A percentile compares a stretch with the other conserved stretches of the same genome.
These are phyloP conservation scores for Mylabris phalerata DNA, from an alignment of 1,140 invertebrate genomes.

Conservation along the genomic window DNA sequence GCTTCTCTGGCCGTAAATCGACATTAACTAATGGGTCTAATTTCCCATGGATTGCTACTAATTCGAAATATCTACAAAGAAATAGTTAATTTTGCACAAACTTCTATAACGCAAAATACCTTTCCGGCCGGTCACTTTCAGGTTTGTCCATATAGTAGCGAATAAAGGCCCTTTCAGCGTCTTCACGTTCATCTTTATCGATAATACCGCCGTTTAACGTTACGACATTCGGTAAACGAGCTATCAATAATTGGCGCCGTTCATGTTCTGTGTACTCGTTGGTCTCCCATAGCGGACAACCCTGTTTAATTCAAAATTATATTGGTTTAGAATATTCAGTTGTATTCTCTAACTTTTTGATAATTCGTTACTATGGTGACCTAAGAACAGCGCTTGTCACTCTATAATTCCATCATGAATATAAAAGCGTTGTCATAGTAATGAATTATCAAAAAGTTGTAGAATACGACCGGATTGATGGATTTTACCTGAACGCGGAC, in stretches of 20 bases:
- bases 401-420: too few species aligned
- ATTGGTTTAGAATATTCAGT: neutral
- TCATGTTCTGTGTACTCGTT: constrained; percentile 82
- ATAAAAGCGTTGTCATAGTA: neutral
- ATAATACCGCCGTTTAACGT: constrained; percentile 82
- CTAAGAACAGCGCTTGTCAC: too few species aligned
- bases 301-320: constrained; percentile 38
- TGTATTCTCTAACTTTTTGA: too few species aligned
- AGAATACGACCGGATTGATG: neutral
- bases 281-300: constrained; percentile 61
- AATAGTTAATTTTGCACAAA: neutral
- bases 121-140: constrained; percentile 68
- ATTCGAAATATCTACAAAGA: constrained; percentile 65
- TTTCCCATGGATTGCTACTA: constrained; percentile 75
- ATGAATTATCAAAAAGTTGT: neutral
- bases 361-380: too few species aligned
- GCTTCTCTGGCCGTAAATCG: constrained; percentile 75
- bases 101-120: constrained; percentile 42
- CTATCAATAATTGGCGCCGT: constrained; percentile 75
- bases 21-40: constrained; percentile 80
- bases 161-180: constrained; percentile 90
- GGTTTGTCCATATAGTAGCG: constrained; percentile 84
- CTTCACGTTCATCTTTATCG: constrained; percentile 74
- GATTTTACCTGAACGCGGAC: constrained; percentile 66
- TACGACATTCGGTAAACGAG: constrained; percentile 75